Evolutionary conservation across 2,888 invertebrate species (phyloP).

Genomic region (Seira sanloemensis): DNA sequence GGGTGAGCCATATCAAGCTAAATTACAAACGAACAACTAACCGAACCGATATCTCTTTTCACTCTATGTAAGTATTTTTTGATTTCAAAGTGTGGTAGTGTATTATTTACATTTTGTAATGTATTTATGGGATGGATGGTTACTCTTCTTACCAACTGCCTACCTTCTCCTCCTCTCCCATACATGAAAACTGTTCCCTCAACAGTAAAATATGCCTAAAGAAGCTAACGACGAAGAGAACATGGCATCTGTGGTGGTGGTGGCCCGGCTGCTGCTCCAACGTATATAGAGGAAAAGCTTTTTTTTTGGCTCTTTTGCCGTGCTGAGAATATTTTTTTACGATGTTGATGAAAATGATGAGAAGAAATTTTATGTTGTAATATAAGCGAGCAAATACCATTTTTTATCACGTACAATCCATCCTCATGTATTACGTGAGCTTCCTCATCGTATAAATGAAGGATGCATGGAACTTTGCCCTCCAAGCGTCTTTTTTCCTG

Average conservation of each 20-base stretch:
- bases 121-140: constrained; percentile 35
- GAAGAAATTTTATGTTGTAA: background rate
- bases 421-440: background rate
- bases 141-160: constrained; percentile 43
- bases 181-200: constrained; percentile 54
- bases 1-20: constrained; percentile 59
- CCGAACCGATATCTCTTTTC: constrained; percentile 37
- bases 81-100: constrained; percentile 12
- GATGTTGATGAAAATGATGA: background rate
- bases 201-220: constrained; percentile 18
- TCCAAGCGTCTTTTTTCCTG: constrained; percentile 63
- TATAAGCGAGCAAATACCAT: background rate
- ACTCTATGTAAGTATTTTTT: background rate
- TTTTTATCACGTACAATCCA: constrained; percentile 6
- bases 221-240: constrained; percentile 11
- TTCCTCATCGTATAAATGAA: constrained; percentile 14
- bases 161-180: constrained; percentile 27
- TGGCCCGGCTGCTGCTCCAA: constrained; percentile 35
- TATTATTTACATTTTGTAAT: constrained; percentile 19
- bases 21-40: constrained; percentile 39
- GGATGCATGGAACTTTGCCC: constrained; percentile 60
- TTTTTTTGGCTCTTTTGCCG: background rate
- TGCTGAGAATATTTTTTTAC: background rate
- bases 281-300: background rate
- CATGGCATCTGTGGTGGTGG: constrained; percentile 30